phyloP scores from a whole-genome alignment of 2,888 invertebrate genomes.

The Atrina japonica region DNA sequence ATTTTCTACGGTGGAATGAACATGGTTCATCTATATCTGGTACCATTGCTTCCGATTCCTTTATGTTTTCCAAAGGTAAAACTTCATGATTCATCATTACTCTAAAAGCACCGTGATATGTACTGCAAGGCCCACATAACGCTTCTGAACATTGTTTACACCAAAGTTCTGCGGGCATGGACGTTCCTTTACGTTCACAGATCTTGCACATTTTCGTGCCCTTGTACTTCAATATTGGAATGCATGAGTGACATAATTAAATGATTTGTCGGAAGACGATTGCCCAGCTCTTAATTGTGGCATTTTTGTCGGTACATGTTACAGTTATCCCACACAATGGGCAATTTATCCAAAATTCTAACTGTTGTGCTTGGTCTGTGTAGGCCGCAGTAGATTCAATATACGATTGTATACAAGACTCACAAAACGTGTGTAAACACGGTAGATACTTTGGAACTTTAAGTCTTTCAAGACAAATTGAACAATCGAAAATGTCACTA shows the following conservation, averaged over 20 bases:
- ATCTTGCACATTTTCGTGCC: not conserved
- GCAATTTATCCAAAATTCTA: too few relatives aligned
- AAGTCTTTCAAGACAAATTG: conserved; percentile 3
- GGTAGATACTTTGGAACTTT: too few relatives aligned
- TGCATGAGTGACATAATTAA: not conserved
- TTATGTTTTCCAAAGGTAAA: not conserved
- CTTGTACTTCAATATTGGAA: too few relatives aligned
- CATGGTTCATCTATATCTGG: not conserved
- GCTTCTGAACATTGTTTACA: too few relatives aligned
- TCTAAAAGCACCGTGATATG: not conserved
- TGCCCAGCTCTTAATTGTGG: too few relatives aligned
- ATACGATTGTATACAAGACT: conserved; percentile 1
- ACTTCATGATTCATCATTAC: not conserved
- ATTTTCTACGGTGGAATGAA: not conserved
- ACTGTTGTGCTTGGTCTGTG: not conserved
- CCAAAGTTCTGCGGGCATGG: conserved; percentile 1
- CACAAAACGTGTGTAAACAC: too few relatives aligned
- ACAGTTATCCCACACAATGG: too few relatives aligned
- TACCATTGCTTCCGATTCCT: not conserved
- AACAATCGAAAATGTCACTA: too few relatives aligned
- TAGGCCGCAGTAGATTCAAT: too few relatives aligned
- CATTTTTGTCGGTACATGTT: too few relatives aligned
- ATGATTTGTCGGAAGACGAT: too few relatives aligned
- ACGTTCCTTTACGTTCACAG: not conserved
- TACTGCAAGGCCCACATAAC: conserved; percentile 14